Base-by-base conservation (phyloP, 2,797 vertebrate species). In the Hoplostethus mediterraneus region DNA sequence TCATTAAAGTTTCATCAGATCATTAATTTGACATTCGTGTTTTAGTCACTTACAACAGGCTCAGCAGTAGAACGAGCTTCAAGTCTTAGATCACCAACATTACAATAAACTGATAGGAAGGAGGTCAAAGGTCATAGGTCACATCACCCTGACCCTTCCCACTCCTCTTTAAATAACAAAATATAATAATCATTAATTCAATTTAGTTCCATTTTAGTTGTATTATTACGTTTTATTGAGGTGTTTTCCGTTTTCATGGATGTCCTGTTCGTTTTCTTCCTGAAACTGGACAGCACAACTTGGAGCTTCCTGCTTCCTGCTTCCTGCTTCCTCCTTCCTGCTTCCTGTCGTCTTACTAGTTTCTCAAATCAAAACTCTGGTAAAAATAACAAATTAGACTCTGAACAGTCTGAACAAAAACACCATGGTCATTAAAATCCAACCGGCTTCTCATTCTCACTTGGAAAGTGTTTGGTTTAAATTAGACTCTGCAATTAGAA, bases 361-460 rank as follows among this genome's bases (percentile, higher is more conserved):
- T 72, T 67, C 55, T 74, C 28, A 0, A 21, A 62, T 67, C 79
- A 77, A 83, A 71, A 54, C 0, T 67, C 44, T 25, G 60, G 31
- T 38, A 63, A 78, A 79, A 73, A 66, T 63, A 47, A 77, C 77
- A 63, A 75, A 67, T 63, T 63, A 71, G 54, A 73, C 63, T 63
- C 55, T 77, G 44, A 49, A 2, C 71, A 61, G 69, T 70, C 51
- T 52, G 8, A 28, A 59, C 57, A 67, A 71, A 83, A 82, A 85
- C 79, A 81, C 65, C 11, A 16, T 0, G 0, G 11, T 70, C 30
- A 73, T 85, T 21, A 21, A 21, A 21, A 21, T 21, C 21, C 21
- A 1, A 21, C 21, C 21, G 21, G 30, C 51, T 78, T 25, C 17
- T 9, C 31, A 21, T 59, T 76, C 59, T 71, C 72, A 74, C 61